Percentiles rank a stretch among this genome's conserved stretches.
Evolutionary conservation across 2,797 vertebrate genomes (phyloP).

Genomic region (Onychomys leucogaster): DNA sequence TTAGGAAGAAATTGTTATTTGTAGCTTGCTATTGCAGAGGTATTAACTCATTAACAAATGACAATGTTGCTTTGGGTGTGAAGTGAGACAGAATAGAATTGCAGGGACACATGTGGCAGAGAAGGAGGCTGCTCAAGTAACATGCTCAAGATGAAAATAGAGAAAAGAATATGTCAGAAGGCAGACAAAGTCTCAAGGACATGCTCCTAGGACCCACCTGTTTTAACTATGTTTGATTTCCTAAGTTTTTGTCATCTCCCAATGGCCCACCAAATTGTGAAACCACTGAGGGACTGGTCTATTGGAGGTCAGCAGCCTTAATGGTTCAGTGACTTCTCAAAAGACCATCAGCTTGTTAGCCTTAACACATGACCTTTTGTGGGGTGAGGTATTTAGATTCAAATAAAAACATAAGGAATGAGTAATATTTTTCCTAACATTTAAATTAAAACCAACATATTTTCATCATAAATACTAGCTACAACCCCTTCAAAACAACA

Average conservation of each 20-base stretch:
- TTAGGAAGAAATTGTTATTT: neutral
- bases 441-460: neutral
- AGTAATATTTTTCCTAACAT: neutral
- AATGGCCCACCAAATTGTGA: neutral
- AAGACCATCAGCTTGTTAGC: neutral
- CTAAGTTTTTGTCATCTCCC: neutral
- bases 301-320: neutral
- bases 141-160: neutral
- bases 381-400: neutral
- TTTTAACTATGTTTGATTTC: neutral
- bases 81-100: neutral
- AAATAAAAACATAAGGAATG: neutral
- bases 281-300: neutral
- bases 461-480: neutral
- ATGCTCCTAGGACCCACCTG: neutral
- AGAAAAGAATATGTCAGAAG: no score
- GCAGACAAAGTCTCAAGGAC: neutral
- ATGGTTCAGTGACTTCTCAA: neutral
- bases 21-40: no score
- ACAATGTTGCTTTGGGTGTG: neutral
- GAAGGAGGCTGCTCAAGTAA: neutral
- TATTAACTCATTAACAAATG: no score
- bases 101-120: no score
- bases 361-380: neutral
- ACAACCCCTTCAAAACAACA: neutral